phyloP scores from a whole-genome alignment of 2,113 vertebrate species.

The Mustelus asterias region DNA sequence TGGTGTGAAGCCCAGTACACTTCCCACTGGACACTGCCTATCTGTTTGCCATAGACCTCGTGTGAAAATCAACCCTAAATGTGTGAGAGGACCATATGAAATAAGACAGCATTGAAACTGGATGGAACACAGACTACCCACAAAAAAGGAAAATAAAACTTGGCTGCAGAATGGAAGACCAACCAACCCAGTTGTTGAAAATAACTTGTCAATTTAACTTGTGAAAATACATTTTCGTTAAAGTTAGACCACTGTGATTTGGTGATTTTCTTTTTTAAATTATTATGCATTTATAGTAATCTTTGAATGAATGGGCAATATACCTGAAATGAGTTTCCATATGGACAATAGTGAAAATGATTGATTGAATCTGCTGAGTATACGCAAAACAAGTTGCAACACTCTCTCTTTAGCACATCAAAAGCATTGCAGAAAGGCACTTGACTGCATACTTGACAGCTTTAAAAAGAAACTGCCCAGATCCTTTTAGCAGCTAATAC shows the following conservation, averaged over 20 bases:
- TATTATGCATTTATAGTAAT: no score
- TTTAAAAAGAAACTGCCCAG: not conserved
- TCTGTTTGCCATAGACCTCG: not conserved
- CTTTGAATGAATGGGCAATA: no score
- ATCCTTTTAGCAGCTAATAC: conserved; percentile 1
- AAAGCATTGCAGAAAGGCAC: not conserved
- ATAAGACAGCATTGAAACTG: not conserved
- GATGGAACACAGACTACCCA: not conserved
- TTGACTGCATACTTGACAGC: not conserved
- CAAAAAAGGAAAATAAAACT: not conserved
- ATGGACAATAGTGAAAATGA: no score
- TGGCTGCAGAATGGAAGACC: not conserved
- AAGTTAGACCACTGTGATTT: no score
- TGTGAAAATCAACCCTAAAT: not conserved
- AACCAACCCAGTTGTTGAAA: not conserved
- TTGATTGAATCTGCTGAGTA: not conserved
- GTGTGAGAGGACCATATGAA: not conserved
- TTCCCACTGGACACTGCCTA: not conserved
- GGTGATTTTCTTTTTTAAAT: no score
- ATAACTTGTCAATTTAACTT: not conserved
- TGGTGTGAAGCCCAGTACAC: no score
- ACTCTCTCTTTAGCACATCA: not conserved
- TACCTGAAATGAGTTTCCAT: no score
- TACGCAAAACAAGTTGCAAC: not conserved
- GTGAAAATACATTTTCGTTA: no score